Percentiles rank a stretch among this genome's conserved stretches.
These are phyloP conservation scores for Stichodactyla helianthus DNA, from an alignment of 64 coral and sea anemone genomes.

Conservation along the genomic window DNA sequence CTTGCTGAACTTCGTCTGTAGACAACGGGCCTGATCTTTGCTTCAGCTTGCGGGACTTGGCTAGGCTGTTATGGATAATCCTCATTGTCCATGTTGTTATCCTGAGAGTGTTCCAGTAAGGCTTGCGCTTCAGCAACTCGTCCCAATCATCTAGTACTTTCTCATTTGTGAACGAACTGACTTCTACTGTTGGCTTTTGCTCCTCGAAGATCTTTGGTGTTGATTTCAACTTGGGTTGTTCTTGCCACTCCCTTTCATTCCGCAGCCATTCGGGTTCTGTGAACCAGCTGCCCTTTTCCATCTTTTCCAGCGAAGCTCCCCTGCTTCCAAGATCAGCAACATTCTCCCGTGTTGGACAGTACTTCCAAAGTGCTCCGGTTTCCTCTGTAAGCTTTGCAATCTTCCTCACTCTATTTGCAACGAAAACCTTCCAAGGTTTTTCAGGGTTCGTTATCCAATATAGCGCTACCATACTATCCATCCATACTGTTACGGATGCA, in stretches of 20 bases:
- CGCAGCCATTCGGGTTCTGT: conserved; percentile 24
- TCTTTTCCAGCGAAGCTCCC: too few relatives aligned
- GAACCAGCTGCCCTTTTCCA: too few relatives aligned
- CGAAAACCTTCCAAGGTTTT: conserved; percentile 47
- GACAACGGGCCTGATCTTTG: conserved; percentile 23
- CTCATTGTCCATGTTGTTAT: conserved; percentile 39
- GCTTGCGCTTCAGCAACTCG: conserved; percentile 17
- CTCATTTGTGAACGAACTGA: not conserved
- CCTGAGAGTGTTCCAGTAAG: conserved; percentile 51
- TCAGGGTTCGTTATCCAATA: conserved; percentile 33
- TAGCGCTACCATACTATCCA: conserved; percentile 28
- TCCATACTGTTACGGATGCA: conserved; percentile 20
- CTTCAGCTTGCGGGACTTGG: conserved; percentile 17
- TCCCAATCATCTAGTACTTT: conserved; percentile 47
- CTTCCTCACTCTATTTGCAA: conserved; percentile 34
- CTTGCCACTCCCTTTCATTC: conserved; percentile 12
- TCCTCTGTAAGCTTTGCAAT: conserved; percentile 34
- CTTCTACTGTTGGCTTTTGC: conserved; percentile 27
- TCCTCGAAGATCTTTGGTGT: conserved; percentile 13
- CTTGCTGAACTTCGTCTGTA: conserved; percentile 39
- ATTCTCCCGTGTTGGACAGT: conserved; percentile 38
- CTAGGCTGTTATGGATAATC: conserved; percentile 30
- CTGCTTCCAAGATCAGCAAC: too few relatives aligned
- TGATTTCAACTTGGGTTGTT: conserved; percentile 26
- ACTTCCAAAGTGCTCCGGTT: conserved; percentile 12